phyloP scores from a whole-genome alignment of 1,140 invertebrate genomes.

The Lasioglossum albipes region DNA sequence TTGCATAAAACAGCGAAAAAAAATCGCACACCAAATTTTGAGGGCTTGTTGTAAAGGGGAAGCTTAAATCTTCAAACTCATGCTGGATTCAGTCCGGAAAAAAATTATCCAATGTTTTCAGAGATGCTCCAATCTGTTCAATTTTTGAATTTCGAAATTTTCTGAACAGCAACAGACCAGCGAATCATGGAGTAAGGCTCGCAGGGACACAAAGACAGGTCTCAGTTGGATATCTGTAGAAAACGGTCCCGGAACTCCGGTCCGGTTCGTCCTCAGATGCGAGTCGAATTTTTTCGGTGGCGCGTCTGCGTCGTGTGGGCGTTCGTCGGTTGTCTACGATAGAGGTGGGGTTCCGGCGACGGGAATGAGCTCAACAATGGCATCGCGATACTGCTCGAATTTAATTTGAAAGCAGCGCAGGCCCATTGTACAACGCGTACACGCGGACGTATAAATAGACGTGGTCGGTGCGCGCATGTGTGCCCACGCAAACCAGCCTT shows the following conservation, averaged over 20 bases:
- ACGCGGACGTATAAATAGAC: conserved; percentile 58
- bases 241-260: neutral
- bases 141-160: too few relatives aligned
- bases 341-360: conserved; percentile 29
- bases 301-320: conserved; percentile 13
- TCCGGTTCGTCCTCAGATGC: neutral
- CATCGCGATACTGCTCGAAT: conserved; percentile 62
- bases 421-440: conserved; percentile 46
- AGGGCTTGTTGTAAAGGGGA: too few relatives aligned
- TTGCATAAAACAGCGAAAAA: too few relatives aligned
- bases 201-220: too few relatives aligned
- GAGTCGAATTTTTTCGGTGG: neutral
- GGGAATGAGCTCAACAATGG: conserved; percentile 62
- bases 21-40: too few relatives aligned
- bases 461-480: conserved; percentile 28
- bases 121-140: too few relatives aligned
- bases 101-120: too few relatives aligned
- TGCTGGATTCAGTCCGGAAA: too few relatives aligned
- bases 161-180: too few relatives aligned
- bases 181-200: too few relatives aligned
- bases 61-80: too few relatives aligned
- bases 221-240: too few relatives aligned
- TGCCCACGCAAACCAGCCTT: conserved; percentile 56
- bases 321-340: conserved; percentile 31
- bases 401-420: conserved; percentile 60